phyloP scores from a whole-genome alignment of 2,888 invertebrate genomes.

The Conomelus anceps region DNA sequence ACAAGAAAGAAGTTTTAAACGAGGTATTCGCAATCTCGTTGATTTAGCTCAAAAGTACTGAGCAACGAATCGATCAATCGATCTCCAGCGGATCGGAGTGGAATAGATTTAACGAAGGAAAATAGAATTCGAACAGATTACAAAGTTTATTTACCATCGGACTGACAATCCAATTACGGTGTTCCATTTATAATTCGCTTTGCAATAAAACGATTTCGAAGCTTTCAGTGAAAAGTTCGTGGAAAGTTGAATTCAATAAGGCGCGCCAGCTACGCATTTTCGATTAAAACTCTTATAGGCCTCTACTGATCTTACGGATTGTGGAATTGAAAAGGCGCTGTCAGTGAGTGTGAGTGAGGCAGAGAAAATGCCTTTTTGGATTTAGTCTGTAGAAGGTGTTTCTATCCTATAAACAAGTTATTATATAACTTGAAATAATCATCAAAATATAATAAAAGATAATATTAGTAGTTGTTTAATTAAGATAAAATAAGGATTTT shows the following conservation, averaged over 20 bases:
- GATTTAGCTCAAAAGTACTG: background rate
- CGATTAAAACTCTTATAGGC: background rate
- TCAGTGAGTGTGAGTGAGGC: background rate
- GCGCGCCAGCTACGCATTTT: background rate
- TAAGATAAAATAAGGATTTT: no score
- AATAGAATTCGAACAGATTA: background rate
- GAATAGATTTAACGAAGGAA: background rate
- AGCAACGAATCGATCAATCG: background rate
- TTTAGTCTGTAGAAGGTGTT: background rate
- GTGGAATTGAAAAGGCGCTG: background rate
- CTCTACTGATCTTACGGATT: background rate
- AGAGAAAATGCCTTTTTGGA: background rate
- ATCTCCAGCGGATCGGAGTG: background rate
- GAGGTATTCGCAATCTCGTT: background rate
- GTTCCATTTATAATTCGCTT: background rate
- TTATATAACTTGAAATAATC: no score
- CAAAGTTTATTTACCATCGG: background rate
- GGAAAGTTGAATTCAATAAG: background rate
- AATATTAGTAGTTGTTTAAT: no score
- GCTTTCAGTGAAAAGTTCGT: background rate
- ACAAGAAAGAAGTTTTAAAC: background rate
- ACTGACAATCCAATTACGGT: background rate
- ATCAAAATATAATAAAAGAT: no score
- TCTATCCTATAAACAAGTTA: no score
- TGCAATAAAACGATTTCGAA: background rate